phyloP scores from a whole-genome alignment of 2,797 vertebrate genomes.

The Tenualosa ilisha region DNA sequence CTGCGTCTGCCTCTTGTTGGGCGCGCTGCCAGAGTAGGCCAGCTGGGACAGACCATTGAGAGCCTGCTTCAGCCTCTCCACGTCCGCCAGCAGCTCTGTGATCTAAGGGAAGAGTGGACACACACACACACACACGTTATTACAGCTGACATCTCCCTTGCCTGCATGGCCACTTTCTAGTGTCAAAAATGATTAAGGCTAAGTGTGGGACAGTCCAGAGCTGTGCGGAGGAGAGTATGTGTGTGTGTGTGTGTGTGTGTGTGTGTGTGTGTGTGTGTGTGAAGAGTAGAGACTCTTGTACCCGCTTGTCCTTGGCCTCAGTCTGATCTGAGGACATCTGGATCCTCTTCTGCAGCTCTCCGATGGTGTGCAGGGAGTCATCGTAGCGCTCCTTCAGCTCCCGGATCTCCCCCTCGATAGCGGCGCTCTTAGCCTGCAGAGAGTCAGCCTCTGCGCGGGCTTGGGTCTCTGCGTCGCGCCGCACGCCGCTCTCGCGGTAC shows the following conservation, averaged over 20 bases:
- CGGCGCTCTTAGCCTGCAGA: constrained; percentile 75
- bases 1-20: constrained; percentile 85
- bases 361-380: constrained; percentile 83
- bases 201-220: neutral
- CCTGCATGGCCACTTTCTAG: neutral
- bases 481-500: constrained; percentile 68
- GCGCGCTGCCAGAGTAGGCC: constrained; percentile 80
- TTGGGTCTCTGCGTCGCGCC: constrained; percentile 72
- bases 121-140: constrained; percentile 30
- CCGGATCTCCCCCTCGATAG: constrained; percentile 86
- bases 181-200: neutral
- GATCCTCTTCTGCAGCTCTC: constrained; percentile 89
- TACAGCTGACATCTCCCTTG: constrained; percentile 5
- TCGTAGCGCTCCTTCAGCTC: constrained; percentile 90
- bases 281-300: constrained; percentile 53
- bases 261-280: neutral
- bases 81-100: constrained; percentile 89
- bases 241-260: neutral
- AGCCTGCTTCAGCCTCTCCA: constrained; percentile 91
- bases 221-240: neutral
- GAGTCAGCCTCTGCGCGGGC: constrained; percentile 76
- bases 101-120: constrained; percentile 75
- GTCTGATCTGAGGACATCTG: constrained; percentile 89
- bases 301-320: constrained; percentile 95
- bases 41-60: constrained; percentile 91